A percentile compares a stretch with the other conserved stretches of the same genome.
phyloP scores from a whole-genome alignment of 2,888 invertebrate genomes.

The Metacarcinus magister region DNA sequence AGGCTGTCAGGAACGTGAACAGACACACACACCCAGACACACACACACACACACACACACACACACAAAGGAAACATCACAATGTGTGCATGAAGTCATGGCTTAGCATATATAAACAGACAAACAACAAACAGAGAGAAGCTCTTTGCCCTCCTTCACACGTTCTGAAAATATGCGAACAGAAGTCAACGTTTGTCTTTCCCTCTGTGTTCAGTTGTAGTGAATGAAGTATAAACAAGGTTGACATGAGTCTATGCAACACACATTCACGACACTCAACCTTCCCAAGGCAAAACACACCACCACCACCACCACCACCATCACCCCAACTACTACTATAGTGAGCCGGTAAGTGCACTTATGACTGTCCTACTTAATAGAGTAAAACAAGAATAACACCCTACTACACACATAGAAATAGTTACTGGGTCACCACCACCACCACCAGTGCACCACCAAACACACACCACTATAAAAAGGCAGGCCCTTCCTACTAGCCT shows the following conservation, averaged over 20 bases:
- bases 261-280: background rate
- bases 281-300: background rate
- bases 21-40: constrained; percentile 59
- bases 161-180: constrained; percentile 1
- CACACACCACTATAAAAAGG: background rate
- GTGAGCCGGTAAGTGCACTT: background rate
- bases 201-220: background rate
- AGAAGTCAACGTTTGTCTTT: background rate
- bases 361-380: background rate
- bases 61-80: background rate
- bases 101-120: constrained; percentile 44
- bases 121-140: background rate
- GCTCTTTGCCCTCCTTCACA: background rate
- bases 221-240: background rate
- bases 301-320: background rate
- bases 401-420: background rate
- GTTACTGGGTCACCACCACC: background rate
- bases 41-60: constrained; percentile 47
- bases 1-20: background rate
- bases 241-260: background rate
- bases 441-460: background rate
- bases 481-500: background rate
- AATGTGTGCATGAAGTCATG: background rate
- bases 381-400: background rate
- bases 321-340: background rate